phyloP scores from a whole-genome alignment of 2,888 invertebrate species.

The Stegophylla sp. region DNA sequence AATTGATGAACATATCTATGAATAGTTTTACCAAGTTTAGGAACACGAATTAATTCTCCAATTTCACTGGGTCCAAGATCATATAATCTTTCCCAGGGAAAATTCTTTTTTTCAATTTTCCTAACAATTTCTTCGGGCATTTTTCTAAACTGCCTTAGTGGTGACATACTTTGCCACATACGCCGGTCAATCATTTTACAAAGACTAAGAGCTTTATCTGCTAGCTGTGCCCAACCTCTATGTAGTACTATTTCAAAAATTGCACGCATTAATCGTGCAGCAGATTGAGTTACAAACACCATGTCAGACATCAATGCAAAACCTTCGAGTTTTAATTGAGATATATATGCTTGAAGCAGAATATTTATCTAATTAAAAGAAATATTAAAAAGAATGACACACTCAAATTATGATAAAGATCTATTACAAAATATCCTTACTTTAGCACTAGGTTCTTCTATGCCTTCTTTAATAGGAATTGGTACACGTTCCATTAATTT shows the following conservation, averaged over 20 bases:
- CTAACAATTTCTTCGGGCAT: constrained; percentile 97
- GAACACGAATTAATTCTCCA: constrained; percentile 89
- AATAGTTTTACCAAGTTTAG: constrained; percentile 92
- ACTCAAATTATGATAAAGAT: not conserved
- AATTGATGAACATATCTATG: constrained; percentile 96
- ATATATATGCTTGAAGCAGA: constrained; percentile 95
- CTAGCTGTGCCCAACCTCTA: constrained; percentile 95
- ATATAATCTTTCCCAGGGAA: constrained; percentile 89
- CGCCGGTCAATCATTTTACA: constrained; percentile 99
- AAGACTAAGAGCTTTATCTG: constrained; percentile 91
- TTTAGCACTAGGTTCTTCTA: constrained; percentile 97
- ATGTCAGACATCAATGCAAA: constrained; percentile 99
- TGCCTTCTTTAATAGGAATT: constrained; percentile 99
- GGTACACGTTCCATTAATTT: constrained; percentile 96
- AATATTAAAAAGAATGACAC: no score
- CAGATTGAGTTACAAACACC: constrained; percentile 98
- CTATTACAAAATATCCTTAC: constrained; percentile 65
- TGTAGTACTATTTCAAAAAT: constrained; percentile 93
- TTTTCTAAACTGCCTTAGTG: constrained; percentile 93
- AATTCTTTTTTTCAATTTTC: constrained; percentile 97
- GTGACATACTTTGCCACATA: constrained; percentile 99
- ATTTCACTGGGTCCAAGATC: constrained; percentile 97
- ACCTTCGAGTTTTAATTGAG: constrained; percentile 95
- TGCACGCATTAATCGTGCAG: constrained; percentile 90
- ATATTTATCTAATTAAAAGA: constrained; percentile 71